A percentile compares a stretch with the other conserved stretches of the same genome.
Evolutionary conservation across 2,888 invertebrate genomes (phyloP).

Genomic region (Neoscelio sp.): DNA sequence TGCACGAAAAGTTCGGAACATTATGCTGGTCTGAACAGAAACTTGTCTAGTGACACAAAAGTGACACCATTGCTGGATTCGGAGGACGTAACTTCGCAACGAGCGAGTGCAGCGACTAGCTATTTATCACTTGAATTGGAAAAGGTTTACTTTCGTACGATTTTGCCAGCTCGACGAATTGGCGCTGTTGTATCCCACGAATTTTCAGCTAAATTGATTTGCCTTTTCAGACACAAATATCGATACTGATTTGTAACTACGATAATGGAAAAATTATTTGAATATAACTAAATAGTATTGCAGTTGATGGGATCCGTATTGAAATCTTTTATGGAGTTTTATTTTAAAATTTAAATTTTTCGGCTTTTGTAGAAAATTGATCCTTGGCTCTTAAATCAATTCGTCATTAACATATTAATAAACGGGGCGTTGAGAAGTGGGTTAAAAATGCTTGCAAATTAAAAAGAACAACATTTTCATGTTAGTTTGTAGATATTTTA

Average conservation of each 20-base stretch:
- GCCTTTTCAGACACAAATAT: not conserved
- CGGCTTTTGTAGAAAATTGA: no score
- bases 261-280: no score
- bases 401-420: no score
- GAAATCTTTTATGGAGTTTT: no score
- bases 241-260: slow-evolving; percentile 6
- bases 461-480: no score
- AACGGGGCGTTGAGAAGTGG: no score
- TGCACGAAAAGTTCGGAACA: slow-evolving; percentile 16
- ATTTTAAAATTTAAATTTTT: no score
- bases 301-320: no score
- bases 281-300: no score
- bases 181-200: slow-evolving; percentile 22
- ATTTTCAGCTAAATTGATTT: slow-evolving; percentile 41
- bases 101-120: slow-evolving; percentile 62
- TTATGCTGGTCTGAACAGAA: slow-evolving; percentile 31
- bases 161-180: slow-evolving; percentile 40
- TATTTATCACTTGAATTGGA: slow-evolving; percentile 77
- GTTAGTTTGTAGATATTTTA: no score
- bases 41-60: slow-evolving; percentile 31
- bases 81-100: slow-evolving; percentile 20
- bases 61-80: slow-evolving; percentile 33
- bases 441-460: no score
- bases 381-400: no score
- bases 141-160: slow-evolving; percentile 69